Conservation (phyloP, 2,113 vertebrate species). For the Gambusia holbrooki region DNA sequence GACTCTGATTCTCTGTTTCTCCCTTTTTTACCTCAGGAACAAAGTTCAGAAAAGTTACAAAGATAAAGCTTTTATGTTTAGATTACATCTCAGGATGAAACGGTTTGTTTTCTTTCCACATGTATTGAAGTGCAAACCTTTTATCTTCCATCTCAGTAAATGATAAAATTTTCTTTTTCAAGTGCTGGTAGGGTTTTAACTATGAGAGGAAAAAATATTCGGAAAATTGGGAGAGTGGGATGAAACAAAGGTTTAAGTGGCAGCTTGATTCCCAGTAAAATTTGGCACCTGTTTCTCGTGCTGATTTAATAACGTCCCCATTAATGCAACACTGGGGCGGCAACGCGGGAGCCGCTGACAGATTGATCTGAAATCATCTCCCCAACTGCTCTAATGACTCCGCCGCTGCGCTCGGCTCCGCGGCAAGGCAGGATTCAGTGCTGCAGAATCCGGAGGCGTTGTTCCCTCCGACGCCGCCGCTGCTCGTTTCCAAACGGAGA, state of each 20-base stretch:
- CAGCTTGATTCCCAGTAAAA: slow-evolving; percentile 35
- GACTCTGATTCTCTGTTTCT: background rate
- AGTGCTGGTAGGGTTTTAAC: background rate
- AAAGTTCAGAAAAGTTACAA: background rate
- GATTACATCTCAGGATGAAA: background rate
- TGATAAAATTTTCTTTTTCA: background rate
- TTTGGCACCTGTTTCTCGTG: slow-evolving; percentile 46
- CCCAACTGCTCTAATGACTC: slow-evolving; percentile 52
- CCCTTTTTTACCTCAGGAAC: background rate
- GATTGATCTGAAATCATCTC: slow-evolving; percentile 56
- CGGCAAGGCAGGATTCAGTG: slow-evolving; percentile 6
- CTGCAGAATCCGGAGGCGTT: slow-evolving; percentile 41
- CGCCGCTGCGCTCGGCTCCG: slow-evolving; percentile 33
- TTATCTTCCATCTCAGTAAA: background rate
- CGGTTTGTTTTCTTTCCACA: background rate
- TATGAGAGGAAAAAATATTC: slow-evolving; percentile 19
- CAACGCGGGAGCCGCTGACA: slow-evolving; percentile 45
- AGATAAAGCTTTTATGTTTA: background rate
- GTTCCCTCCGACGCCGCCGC: slow-evolving; percentile 14
- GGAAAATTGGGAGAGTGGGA: background rate
- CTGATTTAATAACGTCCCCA: slow-evolving; percentile 55
- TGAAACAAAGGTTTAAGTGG: slow-evolving; percentile 24
- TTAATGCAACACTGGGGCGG: slow-evolving; percentile 26
- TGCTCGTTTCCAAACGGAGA: slow-evolving; percentile 55
- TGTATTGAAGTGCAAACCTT: slow-evolving; percentile 6